Evolutionary conservation across 2,888 invertebrate species (phyloP).

Genomic region (Phaedon cochleariae): DNA sequence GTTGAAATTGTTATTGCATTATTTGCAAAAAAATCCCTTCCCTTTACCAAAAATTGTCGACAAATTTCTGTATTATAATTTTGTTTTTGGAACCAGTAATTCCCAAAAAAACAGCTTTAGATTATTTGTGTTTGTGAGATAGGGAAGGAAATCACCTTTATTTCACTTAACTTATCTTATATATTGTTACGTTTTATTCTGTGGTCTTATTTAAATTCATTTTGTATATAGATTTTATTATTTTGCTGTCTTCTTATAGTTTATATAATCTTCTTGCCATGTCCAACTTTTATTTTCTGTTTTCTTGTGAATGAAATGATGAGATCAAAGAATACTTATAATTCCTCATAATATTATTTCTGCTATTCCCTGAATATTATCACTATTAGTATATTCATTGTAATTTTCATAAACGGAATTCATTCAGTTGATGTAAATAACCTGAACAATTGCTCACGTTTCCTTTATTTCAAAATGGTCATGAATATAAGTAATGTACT

Average conservation of each 20-base stretch:
- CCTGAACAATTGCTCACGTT: slow-evolving; percentile 56
- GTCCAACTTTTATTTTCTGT: background rate
- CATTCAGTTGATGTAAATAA: slow-evolving; percentile 47
- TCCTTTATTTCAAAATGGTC: background rate
- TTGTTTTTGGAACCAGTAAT: background rate
- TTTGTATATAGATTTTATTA: background rate
- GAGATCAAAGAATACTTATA: background rate
- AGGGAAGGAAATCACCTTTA: background rate
- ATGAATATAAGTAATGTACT: slow-evolving; percentile 24
- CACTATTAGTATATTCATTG: background rate
- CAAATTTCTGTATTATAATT: background rate
- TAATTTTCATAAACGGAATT: slow-evolving; percentile 32
- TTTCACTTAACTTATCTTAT: background rate
- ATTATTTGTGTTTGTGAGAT: background rate
- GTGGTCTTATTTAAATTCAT: background rate
- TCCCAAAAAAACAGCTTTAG: background rate
- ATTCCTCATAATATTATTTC: no score
- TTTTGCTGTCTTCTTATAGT: background rate
- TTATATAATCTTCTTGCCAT: background rate
- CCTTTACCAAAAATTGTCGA: background rate
- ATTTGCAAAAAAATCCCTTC: slow-evolving; percentile 7
- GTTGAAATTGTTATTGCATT: slow-evolving; percentile 19
- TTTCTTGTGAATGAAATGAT: background rate
- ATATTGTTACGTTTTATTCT: background rate
- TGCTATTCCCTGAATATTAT: no score